phyloP scores from a whole-genome alignment of 2,888 invertebrate species.

The Thymelicus lineola region DNA sequence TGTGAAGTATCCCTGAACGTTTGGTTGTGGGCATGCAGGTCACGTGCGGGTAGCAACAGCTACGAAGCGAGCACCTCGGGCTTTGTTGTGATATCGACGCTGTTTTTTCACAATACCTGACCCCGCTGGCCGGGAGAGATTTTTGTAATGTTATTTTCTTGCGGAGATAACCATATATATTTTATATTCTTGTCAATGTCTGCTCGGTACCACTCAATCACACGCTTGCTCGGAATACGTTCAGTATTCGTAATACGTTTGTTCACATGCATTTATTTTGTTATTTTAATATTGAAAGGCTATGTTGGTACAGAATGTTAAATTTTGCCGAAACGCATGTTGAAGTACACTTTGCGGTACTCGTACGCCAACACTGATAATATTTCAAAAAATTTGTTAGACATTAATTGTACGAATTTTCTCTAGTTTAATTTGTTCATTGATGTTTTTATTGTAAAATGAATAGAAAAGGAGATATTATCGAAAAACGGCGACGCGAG shows the following conservation, averaged over 20 bases:
- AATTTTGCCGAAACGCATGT: no score
- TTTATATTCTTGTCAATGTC: slow-evolving; percentile 67
- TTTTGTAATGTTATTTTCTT: slow-evolving; percentile 66
- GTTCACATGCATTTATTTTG: not conserved
- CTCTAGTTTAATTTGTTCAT: no score
- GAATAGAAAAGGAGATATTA: no score
- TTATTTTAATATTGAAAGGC: no score
- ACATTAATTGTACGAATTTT: no score
- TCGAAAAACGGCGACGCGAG: no score
- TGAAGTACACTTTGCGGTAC: no score
- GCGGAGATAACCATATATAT: slow-evolving; percentile 60
- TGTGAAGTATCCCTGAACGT: slow-evolving; percentile 76
- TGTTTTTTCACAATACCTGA: slow-evolving; percentile 80
- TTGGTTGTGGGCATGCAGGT: slow-evolving; percentile 69
- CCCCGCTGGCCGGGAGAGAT: slow-evolving; percentile 69
- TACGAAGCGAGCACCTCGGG: slow-evolving; percentile 73
- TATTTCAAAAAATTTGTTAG: no score
- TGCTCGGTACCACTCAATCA: slow-evolving; percentile 52
- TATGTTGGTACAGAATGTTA: no score
- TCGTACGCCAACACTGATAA: no score
- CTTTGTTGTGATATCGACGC: slow-evolving; percentile 81
- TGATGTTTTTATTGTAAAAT: no score
- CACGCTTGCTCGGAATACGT: slow-evolving; percentile 49
- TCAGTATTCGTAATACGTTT: not conserved
- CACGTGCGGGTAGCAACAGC: slow-evolving; percentile 78